phyloP scores from a whole-genome alignment of 2,888 invertebrate species.

The Schizaphis graminum region DNA sequence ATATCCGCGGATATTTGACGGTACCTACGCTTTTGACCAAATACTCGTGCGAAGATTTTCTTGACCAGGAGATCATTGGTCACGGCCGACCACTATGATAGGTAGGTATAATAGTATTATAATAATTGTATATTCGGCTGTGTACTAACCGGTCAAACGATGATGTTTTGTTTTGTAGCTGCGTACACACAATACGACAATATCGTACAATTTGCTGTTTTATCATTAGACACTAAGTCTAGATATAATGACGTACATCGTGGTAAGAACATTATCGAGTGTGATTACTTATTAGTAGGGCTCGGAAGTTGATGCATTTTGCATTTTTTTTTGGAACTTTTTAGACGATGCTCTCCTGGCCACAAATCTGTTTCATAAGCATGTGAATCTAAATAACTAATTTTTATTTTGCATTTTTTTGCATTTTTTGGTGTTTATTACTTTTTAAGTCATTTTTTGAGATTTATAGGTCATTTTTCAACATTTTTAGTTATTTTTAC shows the following conservation, averaged over 20 bases:
- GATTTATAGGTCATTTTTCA: too few relatives aligned
- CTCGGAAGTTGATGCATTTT: too few relatives aligned
- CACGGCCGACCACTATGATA: background rate
- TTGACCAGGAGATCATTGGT: background rate
- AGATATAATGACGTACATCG: background rate
- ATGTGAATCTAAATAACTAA: too few relatives aligned
- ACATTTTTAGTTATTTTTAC: too few relatives aligned
- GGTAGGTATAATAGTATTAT: background rate
- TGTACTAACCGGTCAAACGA: background rate
- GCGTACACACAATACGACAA: background rate
- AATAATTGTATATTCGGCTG: background rate
- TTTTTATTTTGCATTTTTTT: too few relatives aligned
- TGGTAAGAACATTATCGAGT: background rate
- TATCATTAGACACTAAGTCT: background rate
- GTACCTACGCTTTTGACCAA: background rate
- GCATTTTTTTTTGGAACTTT: too few relatives aligned
- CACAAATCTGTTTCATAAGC: too few relatives aligned
- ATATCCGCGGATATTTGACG: background rate
- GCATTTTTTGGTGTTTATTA: too few relatives aligned
- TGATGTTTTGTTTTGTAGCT: background rate
- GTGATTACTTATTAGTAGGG: background rate
- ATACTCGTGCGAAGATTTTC: background rate
- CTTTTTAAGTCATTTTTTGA: too few relatives aligned
- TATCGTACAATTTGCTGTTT: background rate
- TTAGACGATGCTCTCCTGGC: too few relatives aligned